Percentiles rank a stretch among this genome's conserved stretches.
Evolutionary conservation across 1,140 invertebrate species (phyloP).

Genomic region (Wasmannia auropunctata): DNA sequence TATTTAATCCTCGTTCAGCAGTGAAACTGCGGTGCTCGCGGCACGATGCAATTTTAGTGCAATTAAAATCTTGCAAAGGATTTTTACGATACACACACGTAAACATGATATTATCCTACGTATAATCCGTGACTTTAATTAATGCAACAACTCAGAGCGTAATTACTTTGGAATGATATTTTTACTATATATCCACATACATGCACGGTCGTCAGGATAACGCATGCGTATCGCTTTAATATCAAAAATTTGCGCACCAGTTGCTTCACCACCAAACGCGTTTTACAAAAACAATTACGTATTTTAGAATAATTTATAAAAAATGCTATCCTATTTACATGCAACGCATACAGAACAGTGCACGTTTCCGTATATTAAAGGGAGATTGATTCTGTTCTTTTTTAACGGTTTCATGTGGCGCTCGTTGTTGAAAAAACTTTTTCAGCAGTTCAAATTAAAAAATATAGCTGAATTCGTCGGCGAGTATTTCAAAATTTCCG

Average conservation of each 20-base stretch:
- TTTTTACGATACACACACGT: constrained; percentile 43
- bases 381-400: background rate
- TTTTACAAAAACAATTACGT: constrained; percentile 10
- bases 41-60: constrained; percentile 41
- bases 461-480: background rate
- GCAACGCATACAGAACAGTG: background rate
- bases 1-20: constrained; percentile 33
- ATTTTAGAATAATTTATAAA: background rate
- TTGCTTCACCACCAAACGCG: background rate
- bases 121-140: constrained; percentile 49
- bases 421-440: background rate
- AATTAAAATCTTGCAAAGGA: constrained; percentile 45
- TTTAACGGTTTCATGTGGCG: background rate
- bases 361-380: background rate
- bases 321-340: background rate
- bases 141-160: constrained; percentile 37
- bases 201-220: background rate
- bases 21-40: background rate
- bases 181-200: constrained; percentile 36
- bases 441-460: background rate
- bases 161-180: constrained; percentile 43
- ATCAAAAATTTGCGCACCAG: constrained; percentile 17
- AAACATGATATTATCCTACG: constrained; percentile 42
- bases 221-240: constrained; percentile 16
- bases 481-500: background rate